Evolutionary conservation across 2,113 vertebrate species (phyloP).

Genomic region (Morone saxatilis): DNA sequence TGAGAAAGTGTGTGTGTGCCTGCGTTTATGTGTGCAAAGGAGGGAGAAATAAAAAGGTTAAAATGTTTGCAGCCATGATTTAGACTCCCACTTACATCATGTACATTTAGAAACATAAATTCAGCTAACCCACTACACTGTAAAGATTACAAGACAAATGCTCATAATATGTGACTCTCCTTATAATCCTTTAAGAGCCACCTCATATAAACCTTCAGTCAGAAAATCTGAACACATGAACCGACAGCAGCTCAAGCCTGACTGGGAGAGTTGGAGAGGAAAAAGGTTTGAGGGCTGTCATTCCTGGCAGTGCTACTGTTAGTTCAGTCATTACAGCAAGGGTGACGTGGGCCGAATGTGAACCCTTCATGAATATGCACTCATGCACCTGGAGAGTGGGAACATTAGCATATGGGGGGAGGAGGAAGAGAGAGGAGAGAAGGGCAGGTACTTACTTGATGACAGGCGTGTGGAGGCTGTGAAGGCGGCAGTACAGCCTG

Average conservation of each 20-base stretch:
- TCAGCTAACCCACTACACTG: constrained; percentile 14
- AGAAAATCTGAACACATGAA: constrained; percentile 22
- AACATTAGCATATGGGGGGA: constrained; percentile 29
- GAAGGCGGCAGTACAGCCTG: constrained; percentile 96
- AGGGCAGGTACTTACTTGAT: constrained; percentile 92
- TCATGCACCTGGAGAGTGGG: constrained; percentile 65
- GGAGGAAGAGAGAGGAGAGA: not conserved
- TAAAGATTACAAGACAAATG: constrained; percentile 30
- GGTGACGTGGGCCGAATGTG: constrained; percentile 35
- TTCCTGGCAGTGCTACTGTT: constrained; percentile 44
- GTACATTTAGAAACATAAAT: not conserved
- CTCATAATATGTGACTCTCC: not conserved
- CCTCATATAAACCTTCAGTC: constrained; percentile 24
- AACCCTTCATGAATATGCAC: constrained; percentile 73
- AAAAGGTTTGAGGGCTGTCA: constrained; percentile 21
- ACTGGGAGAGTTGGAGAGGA: constrained; percentile 8
- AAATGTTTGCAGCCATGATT: not conserved
- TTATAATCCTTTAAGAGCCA: constrained; percentile 42
- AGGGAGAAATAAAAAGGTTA: constrained; percentile 13
- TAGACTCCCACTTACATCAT: not conserved
- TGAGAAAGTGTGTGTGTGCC: not conserved
- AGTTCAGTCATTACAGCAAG: constrained; percentile 45
- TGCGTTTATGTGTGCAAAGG: not conserved
- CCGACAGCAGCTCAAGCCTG: constrained; percentile 22
- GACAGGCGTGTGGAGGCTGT: constrained; percentile 93